Evolutionary conservation across 2,113 vertebrate species (phyloP).

Genomic region (Hyperoodon ampullatus): DNA sequence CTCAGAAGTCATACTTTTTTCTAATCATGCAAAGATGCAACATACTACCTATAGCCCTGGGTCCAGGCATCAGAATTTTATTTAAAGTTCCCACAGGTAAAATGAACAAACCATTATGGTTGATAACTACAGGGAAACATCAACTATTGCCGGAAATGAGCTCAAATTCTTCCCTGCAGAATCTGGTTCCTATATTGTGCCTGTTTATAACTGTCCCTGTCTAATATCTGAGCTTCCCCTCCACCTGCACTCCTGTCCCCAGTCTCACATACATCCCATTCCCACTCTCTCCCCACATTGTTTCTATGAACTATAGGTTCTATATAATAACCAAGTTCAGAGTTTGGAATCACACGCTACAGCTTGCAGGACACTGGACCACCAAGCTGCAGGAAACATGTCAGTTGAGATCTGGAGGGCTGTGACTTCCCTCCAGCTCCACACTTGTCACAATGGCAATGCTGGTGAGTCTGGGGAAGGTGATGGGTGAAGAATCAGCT

Average conservation of each 20-base stretch:
- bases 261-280: neutral
- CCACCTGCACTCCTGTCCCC: fast-evolving
- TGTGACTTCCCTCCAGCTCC: neutral
- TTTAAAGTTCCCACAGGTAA: neutral
- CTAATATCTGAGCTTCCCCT: neutral
- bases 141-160: neutral
- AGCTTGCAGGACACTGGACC: neutral
- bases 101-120: neutral
- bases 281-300: fast-evolving
- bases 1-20: neutral
- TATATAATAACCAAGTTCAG: neutral
- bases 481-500: neutral
- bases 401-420: neutral
- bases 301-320: neutral
- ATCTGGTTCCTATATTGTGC: neutral
- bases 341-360: neutral
- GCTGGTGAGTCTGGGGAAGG: neutral
- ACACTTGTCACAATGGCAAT: neutral
- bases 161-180: neutral
- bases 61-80: neutral
- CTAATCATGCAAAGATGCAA: neutral
- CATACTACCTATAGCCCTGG: neutral
- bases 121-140: neutral
- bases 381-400: neutral
- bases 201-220: neutral